Evolutionary conservation across 1,140 invertebrate genomes (phyloP), one percentile per base, ranked within the genome.

Genomic region (Sarcophaga peregrina): DNA sequence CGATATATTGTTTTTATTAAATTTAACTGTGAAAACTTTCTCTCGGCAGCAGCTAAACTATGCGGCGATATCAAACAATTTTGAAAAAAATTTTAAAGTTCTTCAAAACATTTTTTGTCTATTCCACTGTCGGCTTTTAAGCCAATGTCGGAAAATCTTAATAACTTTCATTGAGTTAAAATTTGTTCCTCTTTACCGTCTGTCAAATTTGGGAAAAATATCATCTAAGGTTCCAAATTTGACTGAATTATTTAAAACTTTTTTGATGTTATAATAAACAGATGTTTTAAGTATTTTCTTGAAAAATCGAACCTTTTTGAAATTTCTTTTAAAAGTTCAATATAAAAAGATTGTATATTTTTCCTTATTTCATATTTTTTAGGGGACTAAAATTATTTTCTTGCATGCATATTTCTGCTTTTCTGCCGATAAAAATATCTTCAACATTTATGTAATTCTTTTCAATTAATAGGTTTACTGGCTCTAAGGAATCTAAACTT

Each of bases 1-100:
- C 82, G 46, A 9, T 11, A 54, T 52, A 58, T 82, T 9, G n/a
- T 82, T 75, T 82, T 82, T 37, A 82, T 82, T 52, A 82, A 46
- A 54, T 20, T 45, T 7, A 82, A 13, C 8, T 75, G 25, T n/a
- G 25, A 82, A 82, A 82, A 76, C 45, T 82, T 82, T 75, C 82
- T 48, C 76, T 82, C 82, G 6, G 82, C 82, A 47, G 48, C 82
- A 10, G 82, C 82, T 25, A 48, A 75, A 17, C 82, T 82, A 76
- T 82, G 73, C 52, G 73, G 82, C 47, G 76, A 76, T 20, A 8
- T 11, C 46, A 82, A 10, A 50, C 73, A 82, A 50, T 68, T 73
- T 8, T 20, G 10, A n/a, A 73, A n/a, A 73, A 82, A 82, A 72
- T 46, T n/a, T 47, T 0, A 13, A n/a, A 82, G 15, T 15, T 82